These are phyloP conservation scores for Lampris incognitus DNA, from an alignment of 2,113 vertebrate species.

Conservation along the genomic window DNA sequence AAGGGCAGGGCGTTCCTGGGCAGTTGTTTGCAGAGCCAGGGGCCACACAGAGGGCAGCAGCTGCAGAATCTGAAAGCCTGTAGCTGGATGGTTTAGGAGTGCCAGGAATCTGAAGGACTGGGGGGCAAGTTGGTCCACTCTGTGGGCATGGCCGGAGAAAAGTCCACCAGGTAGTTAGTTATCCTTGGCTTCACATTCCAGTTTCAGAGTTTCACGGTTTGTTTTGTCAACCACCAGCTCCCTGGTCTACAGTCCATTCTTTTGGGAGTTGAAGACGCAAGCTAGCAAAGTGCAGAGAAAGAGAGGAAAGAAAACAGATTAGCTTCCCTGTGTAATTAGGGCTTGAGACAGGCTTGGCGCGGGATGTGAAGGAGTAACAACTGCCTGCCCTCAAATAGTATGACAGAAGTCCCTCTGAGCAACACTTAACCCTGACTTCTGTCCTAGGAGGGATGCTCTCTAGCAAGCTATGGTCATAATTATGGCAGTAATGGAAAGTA, in stretches of 20 bases:
- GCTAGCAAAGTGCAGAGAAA: neutral
- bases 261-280: conserved; percentile 42
- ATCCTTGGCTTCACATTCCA: conserved; percentile 53
- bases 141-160: conserved; percentile 19
- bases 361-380: no score
- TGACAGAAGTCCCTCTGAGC: no score
- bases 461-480: no score
- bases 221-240: conserved; percentile 38
- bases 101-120: conserved; percentile 1
- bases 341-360: no score
- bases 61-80: neutral
- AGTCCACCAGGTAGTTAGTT: conserved; percentile 46
- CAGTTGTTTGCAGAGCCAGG: neutral
- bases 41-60: neutral
- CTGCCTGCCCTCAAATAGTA: no score
- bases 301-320: neutral
- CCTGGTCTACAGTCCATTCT: conserved; percentile 20
- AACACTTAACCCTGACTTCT: no score
- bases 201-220: conserved; percentile 56
- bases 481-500: no score
- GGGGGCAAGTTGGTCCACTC: conserved; percentile 33
- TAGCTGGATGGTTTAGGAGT: conserved; percentile 5
- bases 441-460: no score
- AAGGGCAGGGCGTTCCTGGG: neutral
- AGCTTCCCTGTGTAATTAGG: no score